These are phyloP conservation scores for Parotocinclus haroldoi DNA, from an alignment of 2,797 vertebrate species.

Conservation along the genomic window DNA sequence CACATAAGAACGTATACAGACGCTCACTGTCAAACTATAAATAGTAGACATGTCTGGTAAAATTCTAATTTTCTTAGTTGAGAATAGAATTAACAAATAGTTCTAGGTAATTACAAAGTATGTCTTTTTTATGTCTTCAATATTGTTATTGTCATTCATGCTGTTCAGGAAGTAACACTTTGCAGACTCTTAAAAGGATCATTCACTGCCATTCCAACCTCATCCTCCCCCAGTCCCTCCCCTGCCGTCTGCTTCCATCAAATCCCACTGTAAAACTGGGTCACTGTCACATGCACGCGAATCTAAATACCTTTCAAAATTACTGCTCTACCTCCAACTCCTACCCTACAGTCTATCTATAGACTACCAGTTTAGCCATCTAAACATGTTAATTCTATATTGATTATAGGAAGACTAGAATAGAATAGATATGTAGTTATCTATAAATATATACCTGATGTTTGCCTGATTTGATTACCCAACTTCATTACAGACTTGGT, in stretches of 20 bases:
- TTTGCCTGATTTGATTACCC: conserved; percentile 47
- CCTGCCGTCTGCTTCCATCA: conserved; percentile 59
- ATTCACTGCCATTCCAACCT: background rate
- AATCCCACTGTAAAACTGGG: conserved; percentile 66
- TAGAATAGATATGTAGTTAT: conserved; percentile 36
- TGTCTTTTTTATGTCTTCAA: conserved; percentile 57
- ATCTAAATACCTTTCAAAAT: conserved; percentile 45
- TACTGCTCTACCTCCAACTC: conserved; percentile 43
- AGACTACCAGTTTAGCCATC: conserved; percentile 1
- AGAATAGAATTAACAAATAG: no score
- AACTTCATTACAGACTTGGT: background rate
- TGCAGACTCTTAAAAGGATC: conserved; percentile 33
- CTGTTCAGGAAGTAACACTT: conserved; percentile 12
- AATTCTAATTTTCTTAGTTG: no score
- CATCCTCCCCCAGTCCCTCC: conserved; percentile 14
- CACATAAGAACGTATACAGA: conserved; percentile 11
- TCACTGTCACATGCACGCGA: conserved; percentile 64
- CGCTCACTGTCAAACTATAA: background rate
- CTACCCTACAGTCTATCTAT: conserved; percentile 23
- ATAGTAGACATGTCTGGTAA: background rate
- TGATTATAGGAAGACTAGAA: conserved; percentile 39
- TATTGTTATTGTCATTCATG: conserved; percentile 53
- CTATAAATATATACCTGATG: conserved; percentile 49
- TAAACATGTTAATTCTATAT: conserved; percentile 24
- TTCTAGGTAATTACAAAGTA: conserved; percentile 28